Conservation (phyloP, 2,888 invertebrate genomes). For the Meliscaeva auricollis region DNA sequence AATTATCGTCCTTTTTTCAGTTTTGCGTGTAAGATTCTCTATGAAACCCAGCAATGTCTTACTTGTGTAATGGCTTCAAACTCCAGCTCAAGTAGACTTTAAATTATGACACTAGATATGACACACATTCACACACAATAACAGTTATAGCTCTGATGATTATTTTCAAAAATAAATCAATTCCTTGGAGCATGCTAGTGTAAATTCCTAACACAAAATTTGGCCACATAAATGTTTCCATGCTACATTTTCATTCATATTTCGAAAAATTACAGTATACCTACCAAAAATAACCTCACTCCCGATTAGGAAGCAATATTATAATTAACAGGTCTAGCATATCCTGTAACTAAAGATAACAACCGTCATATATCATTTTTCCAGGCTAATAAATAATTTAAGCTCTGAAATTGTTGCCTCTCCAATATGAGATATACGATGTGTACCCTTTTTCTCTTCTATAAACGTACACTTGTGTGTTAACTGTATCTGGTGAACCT, state of each 20-base stretch:
- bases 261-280: too few species aligned
- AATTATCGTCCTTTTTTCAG: too few species aligned
- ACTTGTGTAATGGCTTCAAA: too few species aligned
- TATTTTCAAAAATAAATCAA: too few species aligned
- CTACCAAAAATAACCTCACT: not conserved
- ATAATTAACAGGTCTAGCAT: slow-evolving; percentile 72
- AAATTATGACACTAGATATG: too few species aligned
- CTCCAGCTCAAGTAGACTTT: too few species aligned
- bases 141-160: too few species aligned
- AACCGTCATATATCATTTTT: slow-evolving; percentile 70
- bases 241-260: not conserved
- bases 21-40: too few species aligned
- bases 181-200: too few species aligned
- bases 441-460: slow-evolving; percentile 9
- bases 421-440: slow-evolving; percentile 23
- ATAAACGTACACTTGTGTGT: slow-evolving; percentile 46
- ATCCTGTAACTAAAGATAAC: slow-evolving; percentile 74
- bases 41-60: too few species aligned
- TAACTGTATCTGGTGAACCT: not conserved
- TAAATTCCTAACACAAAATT: not conserved
- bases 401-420: slow-evolving; percentile 53
- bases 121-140: too few species aligned
- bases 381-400: slow-evolving; percentile 70
- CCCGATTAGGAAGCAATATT: slow-evolving; percentile 14
- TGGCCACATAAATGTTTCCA: not conserved